Conservation (phyloP, 2,797 vertebrate species). For the Megaceryle alcyon region DNA sequence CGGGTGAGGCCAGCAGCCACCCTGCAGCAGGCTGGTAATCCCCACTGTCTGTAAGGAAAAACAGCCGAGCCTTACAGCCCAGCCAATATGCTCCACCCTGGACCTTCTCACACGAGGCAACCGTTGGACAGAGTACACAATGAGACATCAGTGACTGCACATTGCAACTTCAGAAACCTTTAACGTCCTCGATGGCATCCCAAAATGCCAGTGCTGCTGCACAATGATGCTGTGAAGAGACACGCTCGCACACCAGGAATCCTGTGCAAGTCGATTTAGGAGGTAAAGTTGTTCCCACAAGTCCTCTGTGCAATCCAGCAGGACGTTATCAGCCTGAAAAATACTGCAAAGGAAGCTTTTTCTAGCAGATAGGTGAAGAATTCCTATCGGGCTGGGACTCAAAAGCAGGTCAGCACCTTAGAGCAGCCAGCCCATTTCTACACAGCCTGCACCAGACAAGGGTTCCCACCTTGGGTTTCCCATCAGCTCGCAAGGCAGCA, state of each 20-base stretch:
- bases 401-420: not conserved
- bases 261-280: not conserved
- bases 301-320: not conserved
- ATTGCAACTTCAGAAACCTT: not conserved
- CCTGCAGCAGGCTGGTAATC: accelerated
- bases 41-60: not conserved
- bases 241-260: not conserved
- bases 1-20: not conserved
- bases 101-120: accelerated
- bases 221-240: not conserved
- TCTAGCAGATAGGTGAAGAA: not conserved
- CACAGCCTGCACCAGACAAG: accelerated
- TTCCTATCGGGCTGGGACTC: not conserved
- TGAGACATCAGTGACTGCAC: accelerated
- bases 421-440: not conserved
- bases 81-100: accelerated
- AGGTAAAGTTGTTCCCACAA: too few species aligned
- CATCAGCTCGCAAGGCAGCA: not conserved
- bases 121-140: accelerated
- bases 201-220: not conserved
- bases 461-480: not conserved
- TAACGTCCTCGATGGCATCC: not conserved
- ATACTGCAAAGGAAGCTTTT: not conserved
- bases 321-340: not conserved
- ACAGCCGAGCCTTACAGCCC: not conserved